These are phyloP conservation scores for Gryllus longicercus DNA, from an alignment of 2,888 invertebrate genomes.

Conservation along the genomic window DNA sequence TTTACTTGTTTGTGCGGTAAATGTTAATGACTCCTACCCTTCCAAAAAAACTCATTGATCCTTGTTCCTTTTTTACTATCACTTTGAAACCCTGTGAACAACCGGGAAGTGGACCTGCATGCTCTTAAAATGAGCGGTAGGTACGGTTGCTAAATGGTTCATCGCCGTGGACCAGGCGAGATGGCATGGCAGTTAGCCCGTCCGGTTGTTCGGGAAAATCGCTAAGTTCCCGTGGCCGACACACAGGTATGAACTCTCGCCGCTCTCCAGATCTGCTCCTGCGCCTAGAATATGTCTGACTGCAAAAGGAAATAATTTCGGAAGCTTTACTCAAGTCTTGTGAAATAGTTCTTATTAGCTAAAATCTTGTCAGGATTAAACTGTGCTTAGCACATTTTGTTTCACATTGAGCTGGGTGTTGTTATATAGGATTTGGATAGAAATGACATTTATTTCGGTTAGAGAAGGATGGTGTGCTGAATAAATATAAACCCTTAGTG, in stretches of 20 bases:
- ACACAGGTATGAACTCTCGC: conserved; percentile 17
- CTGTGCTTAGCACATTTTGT: too few relatives aligned
- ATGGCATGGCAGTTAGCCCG: conserved; percentile 17
- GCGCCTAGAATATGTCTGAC: background rate
- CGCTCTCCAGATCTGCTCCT: conserved; percentile 8
- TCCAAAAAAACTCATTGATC: background rate
- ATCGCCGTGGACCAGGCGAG: conserved; percentile 1
- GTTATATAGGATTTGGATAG: too few relatives aligned
- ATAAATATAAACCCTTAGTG: too few relatives aligned
- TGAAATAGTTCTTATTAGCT: too few relatives aligned
- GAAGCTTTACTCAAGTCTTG: too few relatives aligned
- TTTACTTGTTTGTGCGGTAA: conserved; percentile 4
- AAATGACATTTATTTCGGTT: too few relatives aligned
- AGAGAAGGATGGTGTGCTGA: too few relatives aligned
- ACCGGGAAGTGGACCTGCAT: conserved; percentile 17
- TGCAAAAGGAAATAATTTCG: too few relatives aligned
- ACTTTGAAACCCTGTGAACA: conserved; percentile 17
- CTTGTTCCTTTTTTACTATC: background rate
- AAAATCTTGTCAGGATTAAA: too few relatives aligned
- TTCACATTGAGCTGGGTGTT: too few relatives aligned
- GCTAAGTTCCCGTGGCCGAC: conserved; percentile 17
- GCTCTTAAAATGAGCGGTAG: background rate
- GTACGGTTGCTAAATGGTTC: background rate
- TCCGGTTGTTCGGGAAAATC: conserved; percentile 17
- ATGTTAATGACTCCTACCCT: conserved; percentile 4